Evolutionary conservation across 2,113 vertebrate genomes (phyloP), one percentile per base, ranked within the genome.

Genomic region (Dolichotis patagonum): DNA sequence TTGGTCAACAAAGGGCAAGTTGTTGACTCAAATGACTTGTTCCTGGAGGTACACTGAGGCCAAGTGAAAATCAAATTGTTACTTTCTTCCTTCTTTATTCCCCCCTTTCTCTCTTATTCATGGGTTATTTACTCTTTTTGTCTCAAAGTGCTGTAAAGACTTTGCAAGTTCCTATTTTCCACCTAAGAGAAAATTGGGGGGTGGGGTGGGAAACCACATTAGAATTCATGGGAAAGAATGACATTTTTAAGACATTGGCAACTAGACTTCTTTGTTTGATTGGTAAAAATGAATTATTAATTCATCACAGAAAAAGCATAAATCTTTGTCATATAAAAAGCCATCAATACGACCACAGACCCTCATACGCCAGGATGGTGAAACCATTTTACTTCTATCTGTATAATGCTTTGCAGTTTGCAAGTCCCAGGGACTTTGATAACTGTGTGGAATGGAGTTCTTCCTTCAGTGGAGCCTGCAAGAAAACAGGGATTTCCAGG

Each of bases 241-340:
- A 80, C 54, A 49, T 81, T 84, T 90, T 94, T 96, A 56, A 97
- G 92, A 96, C 75, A 46, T 41, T 32, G 75, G 80, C 89, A 91
- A 89, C 62, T 84, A 80, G 62, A 52, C 90, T 78, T 93, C 80
- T 94, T 95, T 95, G 88, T 96, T 97, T 97, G 77, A 86, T 95
- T 88, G 89, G 86, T 62, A 88, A 75, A 89, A 90, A 85, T 60
- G 73, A 95, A 69, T 97, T 92, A 92, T 86, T 95, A 94, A 91
- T 89, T 94, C 89, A 91, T 86, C 83, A 22, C 32, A 52, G 95
- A 91, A 77, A 87, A 82, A 22, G 78, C 94, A 85, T 43, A 88
- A 85, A 88, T 86, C 71, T 94, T 49, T 96, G 93, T 94, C 83
- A 41, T 67, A 63, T 52, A 52, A 92, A 91, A 92, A 83, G 46